A percentile compares a stretch with the other conserved stretches of the same genome.
These are phyloP conservation scores for Psix sp. DNA, from an alignment of 1,140 invertebrate species.

Conservation along the genomic window DNA sequence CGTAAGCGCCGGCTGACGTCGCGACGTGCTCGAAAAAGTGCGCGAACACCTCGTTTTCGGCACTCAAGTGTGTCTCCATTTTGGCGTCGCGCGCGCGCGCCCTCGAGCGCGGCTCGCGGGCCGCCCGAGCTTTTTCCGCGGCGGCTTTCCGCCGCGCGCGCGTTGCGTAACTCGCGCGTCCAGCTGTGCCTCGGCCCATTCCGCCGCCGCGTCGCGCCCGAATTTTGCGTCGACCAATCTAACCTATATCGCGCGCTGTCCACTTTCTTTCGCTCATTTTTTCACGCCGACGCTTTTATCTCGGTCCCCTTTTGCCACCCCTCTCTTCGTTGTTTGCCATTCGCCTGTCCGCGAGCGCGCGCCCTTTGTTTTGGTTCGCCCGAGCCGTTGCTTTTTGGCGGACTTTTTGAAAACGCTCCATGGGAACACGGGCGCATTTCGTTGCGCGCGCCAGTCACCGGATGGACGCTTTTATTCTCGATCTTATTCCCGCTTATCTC, in stretches of 20 bases:
- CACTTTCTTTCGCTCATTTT: background rate
- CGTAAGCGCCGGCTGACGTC: background rate
- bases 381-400: conserved; percentile 24
- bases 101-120: conserved; percentile 5
- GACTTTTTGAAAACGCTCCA: conserved; percentile 39
- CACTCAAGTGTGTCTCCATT: conserved; percentile 24
- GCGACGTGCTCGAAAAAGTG: conserved; percentile 7
- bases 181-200: conserved; percentile 27
- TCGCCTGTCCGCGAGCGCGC: background rate
- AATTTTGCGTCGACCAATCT: conserved; percentile 33
- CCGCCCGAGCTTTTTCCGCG: conserved; percentile 29
- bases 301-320: background rate
- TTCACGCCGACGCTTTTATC: background rate
- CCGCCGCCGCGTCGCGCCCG: conserved; percentile 7
- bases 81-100: conserved; percentile 42
- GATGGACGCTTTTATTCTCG: conserved; percentile 59
- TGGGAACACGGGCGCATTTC: conserved; percentile 31
- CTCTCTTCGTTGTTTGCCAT: background rate
- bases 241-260: conserved; percentile 28
- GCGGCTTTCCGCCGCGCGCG: conserved; percentile 38
- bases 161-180: conserved; percentile 45
- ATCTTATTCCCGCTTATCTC: conserved; percentile 48
- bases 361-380: conserved; percentile 24
- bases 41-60: conserved; percentile 31
- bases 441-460: conserved; percentile 51